Base-by-base conservation (phyloP, 2,797 vertebrate genomes). In the Tachyglossus aculeatus region DNA sequence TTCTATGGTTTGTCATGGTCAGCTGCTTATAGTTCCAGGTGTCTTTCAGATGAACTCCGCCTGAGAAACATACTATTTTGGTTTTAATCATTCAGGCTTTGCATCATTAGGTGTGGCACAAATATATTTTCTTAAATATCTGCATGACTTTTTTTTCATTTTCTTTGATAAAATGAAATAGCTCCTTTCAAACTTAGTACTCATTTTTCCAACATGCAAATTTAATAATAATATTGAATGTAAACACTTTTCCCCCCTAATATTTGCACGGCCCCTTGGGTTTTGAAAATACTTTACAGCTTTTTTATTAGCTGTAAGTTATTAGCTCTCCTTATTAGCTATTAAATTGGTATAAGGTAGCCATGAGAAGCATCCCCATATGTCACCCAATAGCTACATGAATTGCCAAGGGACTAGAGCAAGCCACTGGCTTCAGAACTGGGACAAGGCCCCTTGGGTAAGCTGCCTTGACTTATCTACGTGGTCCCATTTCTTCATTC, bases 91-190 rank as follows among this genome's bases (percentile, higher is more conserved):
- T 6, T 64, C 37, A 1, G 0, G 71, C 70, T 72, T 47, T 83
- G 44, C 45, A 56, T 81, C 60, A 59, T 76, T 67, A 82, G 51
- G 63, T 60, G 45, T 79, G 80, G 73, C 74, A 70, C 36, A 78
- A 73, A 79, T 84, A 78, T 58, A 86, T 78, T 79, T 80, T 53
- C 32, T 27, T n/a, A 82, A 68, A 77, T 33, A 59, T 78, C 68
- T 67, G 44, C 57, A 51, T 74, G 44, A 74, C 50, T 44, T 22
- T 86, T 83, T 83, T 63, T 81, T 58, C 74, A 56, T 73, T 74
- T 52, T 63, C 36, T 66, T 67, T 60, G 82, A 60, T 33, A 54
- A 80, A 74, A 37, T 59, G 77, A 74, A 78, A 75, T 53, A 78
- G 62, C 54, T 22, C 76, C 75, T 77, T 44, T 12, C 27, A 71